Base-by-base conservation (phyloP, 2,113 vertebrate genomes). In the Pteruthius melanotis region DNA sequence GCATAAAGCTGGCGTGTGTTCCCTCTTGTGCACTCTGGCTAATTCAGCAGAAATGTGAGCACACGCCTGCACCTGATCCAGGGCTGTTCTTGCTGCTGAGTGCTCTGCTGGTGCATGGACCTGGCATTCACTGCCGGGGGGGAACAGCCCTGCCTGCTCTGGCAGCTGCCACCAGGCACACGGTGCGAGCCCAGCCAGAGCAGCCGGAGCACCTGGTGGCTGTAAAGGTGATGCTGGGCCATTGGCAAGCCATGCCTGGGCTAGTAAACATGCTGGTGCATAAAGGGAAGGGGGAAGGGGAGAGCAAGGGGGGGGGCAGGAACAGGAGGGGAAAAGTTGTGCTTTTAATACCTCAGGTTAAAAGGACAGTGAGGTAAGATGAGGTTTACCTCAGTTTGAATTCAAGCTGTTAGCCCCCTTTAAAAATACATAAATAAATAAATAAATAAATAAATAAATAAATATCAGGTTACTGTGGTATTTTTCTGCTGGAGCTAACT, bases 251-350 rank as follows among this genome's bases (percentile, higher is more conserved):
- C 49, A 4, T 1, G 6, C 9, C 4, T 1, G 16, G 76, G 40
- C 50, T 11, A 6, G 1, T 19, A 40, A 74, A 69, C 15, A 0
- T 2, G 1, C 10, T 1, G 1, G 6, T 9, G 40, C 4, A 2
- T 4, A 21, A 68, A 54, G 11, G 26, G 13, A 37, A 66, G 8
- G 9, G 11, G 8, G 6, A 14, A 40, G 5, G 11, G 11, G 42
- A 3, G 33, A 9, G 13, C n/a, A 19, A 7, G 20, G 2, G 17
- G 2, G 2, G 23, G 3, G 5, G 4, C 8, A 33, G 26, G 60
- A 61, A 56, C 17, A 72, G 31, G 4, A 65, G 22, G 15, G 31
- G 15, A 0, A 61, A 76, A 53, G 13, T 28, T 30, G 11, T 70
- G 50, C 1, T 54, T n/a, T 59, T 61, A 23, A 11, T 37, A 57